These are phyloP conservation scores for Sterna hirundo DNA, from an alignment of 2,113 vertebrate species.

Conservation along the genomic window DNA sequence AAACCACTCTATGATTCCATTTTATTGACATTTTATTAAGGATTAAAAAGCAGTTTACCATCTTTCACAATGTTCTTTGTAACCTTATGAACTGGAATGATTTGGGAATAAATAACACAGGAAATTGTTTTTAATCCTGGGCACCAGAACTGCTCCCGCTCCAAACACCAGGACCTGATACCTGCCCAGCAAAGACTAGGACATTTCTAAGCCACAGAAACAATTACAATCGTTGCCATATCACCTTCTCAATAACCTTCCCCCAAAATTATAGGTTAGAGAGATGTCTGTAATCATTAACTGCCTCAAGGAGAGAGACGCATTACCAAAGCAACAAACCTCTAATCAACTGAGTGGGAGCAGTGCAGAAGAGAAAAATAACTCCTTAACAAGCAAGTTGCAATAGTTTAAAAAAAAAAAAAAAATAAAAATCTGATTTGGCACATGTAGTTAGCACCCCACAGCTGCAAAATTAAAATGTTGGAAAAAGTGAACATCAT, in stretches of 20 bases:
- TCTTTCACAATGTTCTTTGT: not conserved
- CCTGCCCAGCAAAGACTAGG: not conserved
- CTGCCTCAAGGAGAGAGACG: not conserved
- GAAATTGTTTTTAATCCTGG: not conserved
- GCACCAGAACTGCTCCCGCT: not conserved
- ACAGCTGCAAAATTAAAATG: not conserved
- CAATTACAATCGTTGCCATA: not conserved
- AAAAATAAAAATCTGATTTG: not conserved
- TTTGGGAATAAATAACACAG: not conserved
- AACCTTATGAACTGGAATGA: accelerated
- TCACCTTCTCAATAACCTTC: conserved; percentile 58
- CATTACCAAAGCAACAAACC: conserved; percentile 28
- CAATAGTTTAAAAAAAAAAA: not conserved
- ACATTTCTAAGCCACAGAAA: not conserved
- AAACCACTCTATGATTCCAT: no score
- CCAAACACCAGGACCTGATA: not conserved
- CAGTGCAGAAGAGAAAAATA: not conserved
- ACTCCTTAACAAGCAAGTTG: not conserved
- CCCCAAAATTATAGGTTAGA: conserved; percentile 19
- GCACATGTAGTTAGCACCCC: not conserved
- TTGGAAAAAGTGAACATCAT: not conserved
- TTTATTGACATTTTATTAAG: not conserved
- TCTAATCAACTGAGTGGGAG: conserved; percentile 25
- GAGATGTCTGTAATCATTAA: conserved; percentile 52
- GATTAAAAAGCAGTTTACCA: not conserved